phyloP scores from a whole-genome alignment of 2,888 invertebrate genomes.

The Cryptus armator region DNA sequence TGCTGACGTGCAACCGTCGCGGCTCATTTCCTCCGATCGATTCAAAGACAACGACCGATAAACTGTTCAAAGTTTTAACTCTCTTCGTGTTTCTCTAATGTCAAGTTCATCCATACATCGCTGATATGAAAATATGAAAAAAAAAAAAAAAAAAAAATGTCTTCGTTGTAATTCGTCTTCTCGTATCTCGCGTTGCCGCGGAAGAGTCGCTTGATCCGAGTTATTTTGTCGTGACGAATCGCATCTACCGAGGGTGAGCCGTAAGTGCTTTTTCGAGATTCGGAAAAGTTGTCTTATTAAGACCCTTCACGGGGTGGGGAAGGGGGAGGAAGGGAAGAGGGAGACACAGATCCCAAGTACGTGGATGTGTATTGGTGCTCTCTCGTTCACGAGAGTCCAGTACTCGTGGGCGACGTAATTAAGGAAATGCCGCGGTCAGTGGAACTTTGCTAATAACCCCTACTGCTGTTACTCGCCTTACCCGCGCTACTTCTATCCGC shows the following conservation, averaged over 20 bases:
- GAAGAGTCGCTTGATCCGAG: conserved; percentile 1
- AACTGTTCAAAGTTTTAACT: conserved; percentile 21
- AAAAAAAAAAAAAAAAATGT: conserved; percentile 2
- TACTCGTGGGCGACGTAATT: conserved; percentile 77
- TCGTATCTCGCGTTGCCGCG: conserved; percentile 10
- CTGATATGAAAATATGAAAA: not conserved
- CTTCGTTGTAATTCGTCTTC: conserved; percentile 29
- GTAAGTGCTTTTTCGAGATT: conserved; percentile 56
- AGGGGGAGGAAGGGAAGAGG: not conserved
- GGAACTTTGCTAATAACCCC: conserved; percentile 83
- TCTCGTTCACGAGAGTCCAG: not conserved
- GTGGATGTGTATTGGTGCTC: not conserved
- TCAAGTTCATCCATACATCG: not conserved
- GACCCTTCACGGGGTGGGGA: conserved; percentile 10
- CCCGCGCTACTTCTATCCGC: conserved; percentile 52
- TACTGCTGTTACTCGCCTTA: conserved; percentile 39
- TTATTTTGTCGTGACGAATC: conserved; percentile 52
- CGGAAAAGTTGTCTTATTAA: conserved; percentile 61
- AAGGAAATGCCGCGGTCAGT: conserved; percentile 82
- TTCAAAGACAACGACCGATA: conserved; percentile 36
- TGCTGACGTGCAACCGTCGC: conserved; percentile 61
- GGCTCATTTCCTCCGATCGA: conserved; percentile 66
- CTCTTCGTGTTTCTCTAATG: not conserved
- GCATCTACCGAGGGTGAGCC: conserved; percentile 16
- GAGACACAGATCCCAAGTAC: not conserved